Conservation (phyloP, 2,113 vertebrate genomes). For the Engystomops pustulosus region DNA sequence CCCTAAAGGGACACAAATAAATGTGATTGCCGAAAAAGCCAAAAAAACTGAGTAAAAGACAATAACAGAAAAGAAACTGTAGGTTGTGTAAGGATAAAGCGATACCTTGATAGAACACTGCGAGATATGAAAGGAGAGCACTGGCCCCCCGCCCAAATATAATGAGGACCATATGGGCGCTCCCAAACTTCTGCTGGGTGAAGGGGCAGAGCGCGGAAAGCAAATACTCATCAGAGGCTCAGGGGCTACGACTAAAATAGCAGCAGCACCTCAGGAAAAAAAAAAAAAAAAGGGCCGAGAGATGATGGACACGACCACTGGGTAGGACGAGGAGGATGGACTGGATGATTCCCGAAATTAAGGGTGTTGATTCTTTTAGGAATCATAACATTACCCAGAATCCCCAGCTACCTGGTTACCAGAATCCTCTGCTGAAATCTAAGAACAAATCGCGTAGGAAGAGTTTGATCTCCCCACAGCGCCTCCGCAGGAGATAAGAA, state of each 20-base stretch:
- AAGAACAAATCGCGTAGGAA: too few relatives aligned
- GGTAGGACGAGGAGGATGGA: too few relatives aligned
- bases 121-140: slow-evolving; percentile 67
- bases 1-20: slow-evolving; percentile 25
- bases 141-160: slow-evolving; percentile 65
- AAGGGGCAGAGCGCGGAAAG: slow-evolving; percentile 58
- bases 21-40: not conserved
- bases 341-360: too few relatives aligned
- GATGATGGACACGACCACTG: too few relatives aligned
- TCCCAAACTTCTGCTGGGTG: slow-evolving; percentile 38
- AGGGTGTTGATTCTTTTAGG: too few relatives aligned
- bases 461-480: too few relatives aligned
- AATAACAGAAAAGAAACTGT: slow-evolving; percentile 61
- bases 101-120: slow-evolving; percentile 71
- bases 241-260: not conserved
- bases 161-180: slow-evolving; percentile 68
- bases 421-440: too few relatives aligned
- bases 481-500: too few relatives aligned
- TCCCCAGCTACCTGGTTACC: too few relatives aligned
- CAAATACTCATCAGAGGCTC: slow-evolving; percentile 59
- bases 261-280: not conserved
- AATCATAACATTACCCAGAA: too few relatives aligned
- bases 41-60: slow-evolving; percentile 32
- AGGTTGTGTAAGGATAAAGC: slow-evolving; percentile 68
- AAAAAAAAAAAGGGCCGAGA: too few relatives aligned